Percentiles rank a stretch among this genome's conserved stretches.
Evolutionary conservation across 2,888 invertebrate species (phyloP).

Genomic region (Orchesella flavescens): DNA sequence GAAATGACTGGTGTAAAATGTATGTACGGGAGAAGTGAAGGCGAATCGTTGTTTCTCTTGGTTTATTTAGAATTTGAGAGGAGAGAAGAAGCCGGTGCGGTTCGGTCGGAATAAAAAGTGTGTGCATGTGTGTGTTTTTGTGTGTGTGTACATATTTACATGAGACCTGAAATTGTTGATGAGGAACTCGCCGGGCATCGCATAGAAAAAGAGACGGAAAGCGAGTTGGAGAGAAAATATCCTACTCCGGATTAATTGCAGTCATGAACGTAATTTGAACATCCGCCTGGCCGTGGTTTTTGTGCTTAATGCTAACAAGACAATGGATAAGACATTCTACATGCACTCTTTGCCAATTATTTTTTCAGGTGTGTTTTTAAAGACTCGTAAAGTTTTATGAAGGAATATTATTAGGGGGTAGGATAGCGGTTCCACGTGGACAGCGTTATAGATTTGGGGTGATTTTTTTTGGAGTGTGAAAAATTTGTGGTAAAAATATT

Average conservation of each 20-base stretch:
- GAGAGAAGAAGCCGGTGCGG: conserved; percentile 27
- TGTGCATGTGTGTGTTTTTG: conserved; percentile 28
- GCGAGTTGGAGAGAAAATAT: conserved; percentile 42
- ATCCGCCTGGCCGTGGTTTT: conserved; percentile 40
- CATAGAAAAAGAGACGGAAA: conserved; percentile 15
- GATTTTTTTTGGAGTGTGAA: conserved; percentile 23
- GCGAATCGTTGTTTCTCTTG: conserved; percentile 2
- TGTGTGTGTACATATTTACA: conserved; percentile 5
- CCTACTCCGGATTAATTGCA: conserved; percentile 58
- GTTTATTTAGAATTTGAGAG: conserved; percentile 36
- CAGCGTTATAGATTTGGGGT: conserved; percentile 12
- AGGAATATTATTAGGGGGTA: background rate
- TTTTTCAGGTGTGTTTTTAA: conserved; percentile 55
- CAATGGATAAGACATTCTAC: conserved; percentile 40
- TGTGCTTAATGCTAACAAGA: conserved; percentile 37
- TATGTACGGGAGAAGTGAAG: background rate
- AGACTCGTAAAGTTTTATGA: background rate
- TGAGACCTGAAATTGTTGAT: conserved; percentile 55
- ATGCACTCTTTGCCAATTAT: conserved; percentile 42
- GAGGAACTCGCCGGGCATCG: conserved; percentile 61
- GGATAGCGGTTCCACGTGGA: background rate
- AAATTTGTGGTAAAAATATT: conserved; percentile 7
- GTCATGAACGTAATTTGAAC: conserved; percentile 58
- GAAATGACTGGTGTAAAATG: background rate
- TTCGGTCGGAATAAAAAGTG: background rate